Evolutionary conservation across 2,113 vertebrate species (phyloP), one percentile per base, ranked within the genome.

Genomic region (Alligator mississippiensis): DNA sequence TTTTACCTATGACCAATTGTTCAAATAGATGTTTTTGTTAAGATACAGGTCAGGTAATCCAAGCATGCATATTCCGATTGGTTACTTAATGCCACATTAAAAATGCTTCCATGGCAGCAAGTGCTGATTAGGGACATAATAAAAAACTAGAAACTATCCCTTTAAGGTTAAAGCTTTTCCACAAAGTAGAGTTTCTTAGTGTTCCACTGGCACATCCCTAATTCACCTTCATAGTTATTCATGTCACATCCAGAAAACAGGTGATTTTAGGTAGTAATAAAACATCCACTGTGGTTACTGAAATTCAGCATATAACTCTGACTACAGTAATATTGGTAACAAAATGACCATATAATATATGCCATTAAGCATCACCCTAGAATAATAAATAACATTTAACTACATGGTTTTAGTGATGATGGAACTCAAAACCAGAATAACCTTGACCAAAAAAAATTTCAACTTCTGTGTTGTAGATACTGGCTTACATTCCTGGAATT

Each of bases 221-320:
- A 88, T 22, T 60, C n/a, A 83, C 18, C 6, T 61, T 28, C 30
- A 62, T 59, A 63, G 70, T 77, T 80, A 87, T 89, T 96, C 30
- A 59, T 25, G 90, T 59, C 3, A 89, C 2, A 34, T 89, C 22
- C 22, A 80, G 77, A 87, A 95, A 70, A 19, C 15, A 85, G 12
- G 3, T 80, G 63, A 21, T n/a, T 94, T 86, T 83, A 92, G 25
- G 5, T 18, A 66, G 19, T n/a, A 78, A 59, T 96, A 81, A 93
- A 94, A 89, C 15, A 78, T 54, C 75, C 92, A 58, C 12, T 10
- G 9, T 16, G 34, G 3, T 62, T 95, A 88, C 11, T 86, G 68
- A 95, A 18, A 75, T 92, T 91, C 54, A 85, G 60, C 91, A 1
- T 25, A 81, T 47, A 88, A 77, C 4, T 91, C 82, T 91, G 47